Evolutionary conservation across 1,140 invertebrate species (phyloP).

Genomic region (Meloidogyne chitwoodi): DNA sequence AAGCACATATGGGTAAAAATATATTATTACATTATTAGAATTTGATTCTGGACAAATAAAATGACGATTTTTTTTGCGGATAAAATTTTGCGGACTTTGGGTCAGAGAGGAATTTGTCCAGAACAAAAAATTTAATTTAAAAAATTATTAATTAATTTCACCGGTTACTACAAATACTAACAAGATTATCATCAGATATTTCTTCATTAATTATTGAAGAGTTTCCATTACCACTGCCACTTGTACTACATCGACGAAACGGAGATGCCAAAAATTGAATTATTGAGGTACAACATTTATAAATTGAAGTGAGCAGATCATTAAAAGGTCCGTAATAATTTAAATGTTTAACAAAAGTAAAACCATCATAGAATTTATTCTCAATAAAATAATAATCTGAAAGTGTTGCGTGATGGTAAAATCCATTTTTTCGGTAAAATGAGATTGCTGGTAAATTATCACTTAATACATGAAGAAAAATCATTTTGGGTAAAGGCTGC

Average conservation of each 20-base stretch:
- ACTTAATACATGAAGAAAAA: slow-evolving; percentile 8
- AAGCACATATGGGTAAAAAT: too few relatives aligned
- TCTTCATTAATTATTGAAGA: neutral
- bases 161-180: neutral
- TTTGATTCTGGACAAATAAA: too few relatives aligned
- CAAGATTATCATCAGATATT: neutral
- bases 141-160: neutral
- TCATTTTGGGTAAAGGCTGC: neutral
- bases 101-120: too few relatives aligned
- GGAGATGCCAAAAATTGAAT: slow-evolving; percentile 3
- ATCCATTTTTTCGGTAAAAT: slow-evolving; percentile 23
- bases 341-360: slow-evolving; percentile 6
- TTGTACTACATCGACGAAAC: neutral
- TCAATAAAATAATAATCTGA: slow-evolving; percentile 12
- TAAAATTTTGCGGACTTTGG: too few relatives aligned
- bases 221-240: neutral
- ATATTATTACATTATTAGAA: too few relatives aligned
- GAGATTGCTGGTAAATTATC: slow-evolving; percentile 13
- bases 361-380: slow-evolving; percentile 2
- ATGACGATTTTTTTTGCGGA: too few relatives aligned
- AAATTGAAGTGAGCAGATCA: slow-evolving; percentile 1
- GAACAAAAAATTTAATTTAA: too few relatives aligned
- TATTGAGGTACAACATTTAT: slow-evolving; percentile 8
- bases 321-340: neutral
- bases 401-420: slow-evolving; percentile 10